phyloP scores from a whole-genome alignment of 2,888 invertebrate genomes.

The Cheilosia vulpina region DNA sequence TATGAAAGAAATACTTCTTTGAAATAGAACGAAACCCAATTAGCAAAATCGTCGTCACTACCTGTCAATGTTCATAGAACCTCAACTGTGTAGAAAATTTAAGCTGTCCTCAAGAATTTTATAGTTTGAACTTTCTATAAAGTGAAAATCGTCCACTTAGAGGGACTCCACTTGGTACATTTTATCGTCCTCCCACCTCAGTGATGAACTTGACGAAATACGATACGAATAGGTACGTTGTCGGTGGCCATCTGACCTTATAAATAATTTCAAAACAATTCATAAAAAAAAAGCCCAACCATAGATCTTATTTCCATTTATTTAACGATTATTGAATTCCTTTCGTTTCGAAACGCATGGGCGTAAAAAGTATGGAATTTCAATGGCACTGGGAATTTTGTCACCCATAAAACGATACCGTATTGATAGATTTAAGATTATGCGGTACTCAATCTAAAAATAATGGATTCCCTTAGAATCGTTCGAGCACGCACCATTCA shows the following conservation, averaged over 20 bases:
- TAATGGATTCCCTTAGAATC: conserved; percentile 28
- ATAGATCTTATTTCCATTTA: conserved; percentile 18
- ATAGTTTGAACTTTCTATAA: no score
- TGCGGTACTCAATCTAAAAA: conserved; percentile 52
- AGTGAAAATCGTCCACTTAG: no score
- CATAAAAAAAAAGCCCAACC: neutral
- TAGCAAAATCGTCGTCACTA: no score
- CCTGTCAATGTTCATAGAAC: no score
- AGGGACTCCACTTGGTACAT: no score
- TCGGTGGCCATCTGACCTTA: neutral
- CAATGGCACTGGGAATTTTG: conserved; percentile 32
- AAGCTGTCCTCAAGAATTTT: no score
- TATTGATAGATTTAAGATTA: conserved; percentile 58
- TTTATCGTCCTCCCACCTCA: no score
- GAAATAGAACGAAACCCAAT: no score
- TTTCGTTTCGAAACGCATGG: neutral
- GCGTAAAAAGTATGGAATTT: conserved; percentile 35
- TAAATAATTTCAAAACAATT: neutral
- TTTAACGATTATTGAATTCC: conserved; percentile 26
- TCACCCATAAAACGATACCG: conserved; percentile 53
- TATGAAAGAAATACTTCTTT: no score
- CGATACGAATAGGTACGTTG: no score
- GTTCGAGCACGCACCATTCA: neutral
- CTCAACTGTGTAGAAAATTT: no score
- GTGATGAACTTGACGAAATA: no score